Percentiles rank a stretch among this genome's conserved stretches.
These are phyloP conservation scores for Drosophila grimshawi DNA, from an alignment of 1,140 invertebrate species.

Conservation along the genomic window DNA sequence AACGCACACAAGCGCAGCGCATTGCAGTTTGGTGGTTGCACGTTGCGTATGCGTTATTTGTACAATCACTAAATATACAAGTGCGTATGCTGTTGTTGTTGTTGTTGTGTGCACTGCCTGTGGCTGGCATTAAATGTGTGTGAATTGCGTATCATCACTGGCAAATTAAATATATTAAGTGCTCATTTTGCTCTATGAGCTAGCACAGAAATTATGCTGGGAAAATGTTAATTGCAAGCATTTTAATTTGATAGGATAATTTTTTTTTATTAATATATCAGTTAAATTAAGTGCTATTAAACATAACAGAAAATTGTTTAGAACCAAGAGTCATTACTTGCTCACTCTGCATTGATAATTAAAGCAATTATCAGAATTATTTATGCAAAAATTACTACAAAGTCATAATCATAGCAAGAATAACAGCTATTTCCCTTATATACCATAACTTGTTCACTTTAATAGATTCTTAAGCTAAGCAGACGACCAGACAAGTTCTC, in stretches of 20 bases:
- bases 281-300: not conserved
- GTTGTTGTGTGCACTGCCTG: conserved; percentile 5
- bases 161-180: conserved; percentile 20
- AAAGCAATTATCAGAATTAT: too few species aligned
- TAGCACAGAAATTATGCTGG: not conserved
- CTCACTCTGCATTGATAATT: too few species aligned
- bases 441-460: too few species aligned
- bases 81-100: not conserved
- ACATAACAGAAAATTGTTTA: too few species aligned
- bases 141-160: not conserved
- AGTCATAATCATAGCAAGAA: too few species aligned
- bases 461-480: not conserved
- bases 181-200: conserved; percentile 1
- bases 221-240: conserved; percentile 13
- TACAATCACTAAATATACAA: not conserved
- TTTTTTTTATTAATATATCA: not conserved
- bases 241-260: not conserved
- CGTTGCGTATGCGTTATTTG: conserved; percentile 36
- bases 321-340: too few species aligned
- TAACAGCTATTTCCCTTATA: too few species aligned
- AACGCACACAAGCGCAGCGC: not conserved
- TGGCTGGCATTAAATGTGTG: not conserved
- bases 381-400: too few species aligned
- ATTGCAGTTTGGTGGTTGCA: conserved; percentile 34
- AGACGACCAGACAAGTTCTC: not conserved